Evolutionary conservation across 1,140 invertebrate genomes (phyloP), one percentile per base, ranked within the genome.

Genomic region (Drusus annulatus): DNA sequence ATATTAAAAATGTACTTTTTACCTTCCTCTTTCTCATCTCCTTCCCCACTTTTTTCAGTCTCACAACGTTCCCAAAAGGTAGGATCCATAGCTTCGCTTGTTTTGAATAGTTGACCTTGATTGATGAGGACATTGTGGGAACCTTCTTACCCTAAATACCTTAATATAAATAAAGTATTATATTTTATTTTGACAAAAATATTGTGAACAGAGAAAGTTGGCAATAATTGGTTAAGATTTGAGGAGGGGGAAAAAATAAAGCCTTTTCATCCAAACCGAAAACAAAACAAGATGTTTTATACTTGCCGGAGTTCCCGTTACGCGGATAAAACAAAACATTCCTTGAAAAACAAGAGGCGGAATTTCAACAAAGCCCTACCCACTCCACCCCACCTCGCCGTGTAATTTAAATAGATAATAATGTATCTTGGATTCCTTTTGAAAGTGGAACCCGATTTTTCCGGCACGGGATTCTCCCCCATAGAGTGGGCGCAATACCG

Each of bases 341-440:
- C 50, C 71, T 15, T 28, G 71, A 56, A 74, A 74, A 74, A 52
- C n/a, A 54, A 28, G 51, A 74, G 71, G 52, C 50, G 21, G 71
- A 56, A 58, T 74, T 74, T 74, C 52, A 56, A 69, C 52, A 58
- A 74, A 74, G 71, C 71, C 50, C 25, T 58, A 74, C 31, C n/a
- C n/a, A n/a, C n/a, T n/a, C n/a, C n/a, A n/a, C n/a, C n/a, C n/a
- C n/a, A 51, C 23, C 23, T 17, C 52, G 23, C 51, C 23, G 23
- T 74, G 25, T 74, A 74, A 74, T 74, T 74, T 74, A 74, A 74
- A 74, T 56, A 74, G 71, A 74, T 74, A 74, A 74, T 74, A 74
- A 74, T 74, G 71, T 74, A 74, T 74, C 71, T 74, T 58, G 52
- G 71, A 74, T 74, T 74, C 51, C 52, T 58, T 74, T 56, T 74